These are phyloP conservation scores for Scelioninae gen. 2 DNA, from an alignment of 2,888 invertebrate genomes.

Conservation along the genomic window DNA sequence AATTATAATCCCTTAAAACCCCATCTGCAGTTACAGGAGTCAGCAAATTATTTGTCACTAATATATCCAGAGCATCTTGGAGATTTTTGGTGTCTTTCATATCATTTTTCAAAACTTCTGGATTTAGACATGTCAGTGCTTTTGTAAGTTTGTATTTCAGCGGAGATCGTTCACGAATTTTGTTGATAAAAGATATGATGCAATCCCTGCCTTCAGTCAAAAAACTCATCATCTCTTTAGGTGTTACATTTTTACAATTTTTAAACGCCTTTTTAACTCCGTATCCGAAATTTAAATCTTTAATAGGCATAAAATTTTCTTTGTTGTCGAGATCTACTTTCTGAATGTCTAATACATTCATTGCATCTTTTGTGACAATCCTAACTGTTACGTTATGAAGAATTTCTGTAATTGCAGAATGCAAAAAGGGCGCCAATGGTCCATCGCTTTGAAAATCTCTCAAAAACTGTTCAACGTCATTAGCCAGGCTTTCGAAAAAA, in stretches of 20 bases:
- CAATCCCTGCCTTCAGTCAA: conserved; percentile 8
- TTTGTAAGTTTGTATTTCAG: too few relatives aligned
- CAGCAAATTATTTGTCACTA: neutral
- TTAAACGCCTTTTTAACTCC: conserved; percentile 20
- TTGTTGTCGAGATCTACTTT: conserved; percentile 3
- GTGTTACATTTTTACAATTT: too few relatives aligned
- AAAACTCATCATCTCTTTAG: conserved; percentile 22
- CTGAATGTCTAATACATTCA: neutral
- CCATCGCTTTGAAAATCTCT: conserved; percentile 50
- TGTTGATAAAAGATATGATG: conserved; percentile 1
- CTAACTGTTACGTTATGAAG: conserved; percentile 21
- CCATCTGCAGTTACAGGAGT: conserved; percentile 1
- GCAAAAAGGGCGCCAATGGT: conserved; percentile 49
- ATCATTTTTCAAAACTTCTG: conserved; percentile 2
- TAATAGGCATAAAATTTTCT: conserved; percentile 32
- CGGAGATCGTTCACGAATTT: too few relatives aligned
- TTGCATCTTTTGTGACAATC: conserved; percentile 21
- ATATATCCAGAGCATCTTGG: too few relatives aligned
- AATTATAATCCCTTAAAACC: conserved; percentile 3
- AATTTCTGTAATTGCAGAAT: conserved; percentile 18
- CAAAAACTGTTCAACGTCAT: conserved; percentile 51
- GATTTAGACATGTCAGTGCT: conserved; percentile 18
- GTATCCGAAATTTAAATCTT: conserved; percentile 57
- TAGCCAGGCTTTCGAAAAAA: conserved; percentile 46
- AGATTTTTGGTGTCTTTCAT: neutral